Base-by-base conservation (phyloP, 1,140 invertebrate genomes). In the Branchinecta lynchi region DNA sequence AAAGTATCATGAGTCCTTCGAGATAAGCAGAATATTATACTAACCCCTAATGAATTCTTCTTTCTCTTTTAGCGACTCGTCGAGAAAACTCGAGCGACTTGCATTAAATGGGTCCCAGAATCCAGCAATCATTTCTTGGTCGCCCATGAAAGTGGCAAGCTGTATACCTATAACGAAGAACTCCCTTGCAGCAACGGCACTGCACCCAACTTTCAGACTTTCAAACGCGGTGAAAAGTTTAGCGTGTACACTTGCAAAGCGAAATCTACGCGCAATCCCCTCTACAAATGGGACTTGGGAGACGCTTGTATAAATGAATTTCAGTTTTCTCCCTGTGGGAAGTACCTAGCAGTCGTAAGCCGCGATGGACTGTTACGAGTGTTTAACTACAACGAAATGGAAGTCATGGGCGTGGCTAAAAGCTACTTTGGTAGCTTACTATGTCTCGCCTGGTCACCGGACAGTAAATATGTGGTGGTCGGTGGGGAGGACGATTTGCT, bases 401-500 rank as follows among this genome's bases (percentile, higher is more conserved):
- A 99, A 77, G 80, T 98, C 66, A 81, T 96, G 45, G 92, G 92
- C 0, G 83, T 88, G 67, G 92, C 89, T 71, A 84, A 93, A 74
- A 96, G 93, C 74, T 98, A 98, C 78, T 99, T 99, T 81, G 96
- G 96, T 68, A 96, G 96, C 43, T 87, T 87, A 12, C 74, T 86
- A 10, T 98, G 96, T 79, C 92, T 98, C 15, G 93, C 93, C 76
- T 99, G 97, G 97, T 96, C 93, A 17, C 94, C 94, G 0, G 96
- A 98, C 80, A 89, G 92, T 8, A 89, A 89, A 75, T 94, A 95
- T 76, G 88, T 98, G 51, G 95, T 95, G 3, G 92, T 93, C 3
- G 96, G 96, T 7, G 97, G 97, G 32, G 96, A 99, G 80, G 97
- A 99, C 81, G 96, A 99, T 80, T 81, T 99, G 51, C 89, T 99